Evolutionary conservation across 2,113 vertebrate species (phyloP).

Genomic region (Theristicus caerulescens): DNA sequence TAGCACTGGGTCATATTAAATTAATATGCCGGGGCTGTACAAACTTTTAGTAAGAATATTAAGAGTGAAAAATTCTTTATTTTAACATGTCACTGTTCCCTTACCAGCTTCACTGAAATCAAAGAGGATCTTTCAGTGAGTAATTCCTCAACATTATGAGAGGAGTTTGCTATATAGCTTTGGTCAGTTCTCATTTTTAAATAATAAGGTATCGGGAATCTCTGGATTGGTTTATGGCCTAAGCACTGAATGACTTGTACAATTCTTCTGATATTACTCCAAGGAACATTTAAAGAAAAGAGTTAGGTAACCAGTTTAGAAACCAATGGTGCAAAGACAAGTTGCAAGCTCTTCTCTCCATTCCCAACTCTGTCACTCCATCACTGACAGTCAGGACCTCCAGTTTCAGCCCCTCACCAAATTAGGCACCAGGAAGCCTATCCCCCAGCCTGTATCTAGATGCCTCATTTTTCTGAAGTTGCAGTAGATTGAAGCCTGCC

Average conservation of each 20-base stretch:
- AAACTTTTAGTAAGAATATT: background rate
- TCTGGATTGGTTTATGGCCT: background rate
- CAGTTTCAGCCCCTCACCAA: background rate
- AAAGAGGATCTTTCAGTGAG: background rate
- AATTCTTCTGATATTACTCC: background rate
- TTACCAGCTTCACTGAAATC: background rate
- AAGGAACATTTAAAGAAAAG: background rate
- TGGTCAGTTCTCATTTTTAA: background rate
- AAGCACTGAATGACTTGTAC: background rate
- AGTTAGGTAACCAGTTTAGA: background rate
- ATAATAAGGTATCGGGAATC: background rate
- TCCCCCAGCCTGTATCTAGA: too few species aligned
- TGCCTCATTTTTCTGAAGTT: background rate
- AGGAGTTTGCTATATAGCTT: background rate
- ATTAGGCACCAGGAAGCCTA: background rate
- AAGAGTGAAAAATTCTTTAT: background rate
- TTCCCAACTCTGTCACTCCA: background rate
- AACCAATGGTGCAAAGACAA: background rate
- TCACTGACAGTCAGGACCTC: background rate
- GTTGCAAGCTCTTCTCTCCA: background rate
- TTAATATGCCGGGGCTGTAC: background rate
- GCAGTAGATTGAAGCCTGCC: background rate
- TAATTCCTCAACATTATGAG: background rate
- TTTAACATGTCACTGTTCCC: background rate
- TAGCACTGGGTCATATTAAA: background rate